Evolutionary conservation across 2,888 invertebrate genomes (phyloP).

Genomic region (Cyclophora punctaria): DNA sequence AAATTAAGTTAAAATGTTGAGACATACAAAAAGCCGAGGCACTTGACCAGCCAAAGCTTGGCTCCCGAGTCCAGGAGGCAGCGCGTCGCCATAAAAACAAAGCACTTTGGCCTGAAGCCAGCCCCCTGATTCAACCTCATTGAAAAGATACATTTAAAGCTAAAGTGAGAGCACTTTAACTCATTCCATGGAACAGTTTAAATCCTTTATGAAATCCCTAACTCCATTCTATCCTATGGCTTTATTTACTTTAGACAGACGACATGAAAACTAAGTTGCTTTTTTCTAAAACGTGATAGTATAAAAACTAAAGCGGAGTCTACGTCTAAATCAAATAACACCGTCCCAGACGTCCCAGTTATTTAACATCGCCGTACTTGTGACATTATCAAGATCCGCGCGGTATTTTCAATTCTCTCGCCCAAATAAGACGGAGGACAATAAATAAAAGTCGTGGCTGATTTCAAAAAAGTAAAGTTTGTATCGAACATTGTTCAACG

Average conservation of each 20-base stretch:
- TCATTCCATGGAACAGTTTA: constrained; percentile 40
- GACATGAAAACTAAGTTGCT: background rate
- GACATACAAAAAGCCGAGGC: constrained; percentile 37
- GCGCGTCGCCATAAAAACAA: constrained; percentile 58
- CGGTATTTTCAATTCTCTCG: constrained; percentile 5
- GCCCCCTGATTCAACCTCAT: constrained; percentile 51
- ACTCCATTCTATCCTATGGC: background rate
- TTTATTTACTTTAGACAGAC: background rate
- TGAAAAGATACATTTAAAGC: constrained; percentile 60
- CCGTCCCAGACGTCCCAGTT: background rate
- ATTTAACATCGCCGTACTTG: background rate
- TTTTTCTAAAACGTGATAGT: background rate
- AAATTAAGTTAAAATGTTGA: too few relatives aligned
- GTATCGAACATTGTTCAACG: constrained; percentile 16
- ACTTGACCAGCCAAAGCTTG: constrained; percentile 51
- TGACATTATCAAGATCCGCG: constrained; percentile 5
- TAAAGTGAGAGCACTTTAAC: constrained; percentile 54
- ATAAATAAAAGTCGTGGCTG: constrained; percentile 16
- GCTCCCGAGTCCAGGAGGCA: constrained; percentile 33
- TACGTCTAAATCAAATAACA: too few relatives aligned
- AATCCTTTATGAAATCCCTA: constrained; percentile 29
- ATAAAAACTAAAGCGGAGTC: too few relatives aligned
- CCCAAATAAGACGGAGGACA: constrained; percentile 12
- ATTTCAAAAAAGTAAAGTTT: constrained; percentile 15
- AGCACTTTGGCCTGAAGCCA: constrained; percentile 67